These are phyloP conservation scores for Aphaenogaster ashmeadi DNA, from an alignment of 1,140 invertebrate genomes.

Conservation along the genomic window DNA sequence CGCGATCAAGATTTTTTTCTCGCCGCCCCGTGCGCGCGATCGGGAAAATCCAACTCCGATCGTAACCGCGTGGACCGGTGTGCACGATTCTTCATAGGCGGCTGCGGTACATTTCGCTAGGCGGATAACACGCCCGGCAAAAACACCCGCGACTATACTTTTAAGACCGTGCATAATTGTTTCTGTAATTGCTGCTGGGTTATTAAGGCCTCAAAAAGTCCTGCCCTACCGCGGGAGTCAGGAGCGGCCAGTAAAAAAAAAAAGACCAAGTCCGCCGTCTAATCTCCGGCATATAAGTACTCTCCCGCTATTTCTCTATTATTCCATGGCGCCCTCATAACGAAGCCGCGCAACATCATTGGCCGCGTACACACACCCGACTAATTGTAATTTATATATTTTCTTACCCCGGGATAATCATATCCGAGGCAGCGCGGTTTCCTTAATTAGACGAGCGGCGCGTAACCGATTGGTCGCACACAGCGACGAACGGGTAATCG, in stretches of 20 bases:
- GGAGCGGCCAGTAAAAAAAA: constrained; percentile 9
- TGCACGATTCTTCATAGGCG: neutral
- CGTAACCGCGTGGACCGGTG: neutral
- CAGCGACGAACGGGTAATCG: constrained; percentile 14
- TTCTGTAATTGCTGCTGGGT: constrained; percentile 62
- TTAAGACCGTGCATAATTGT: constrained; percentile 74
- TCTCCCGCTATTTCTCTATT: constrained; percentile 48
- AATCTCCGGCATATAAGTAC: constrained; percentile 34
- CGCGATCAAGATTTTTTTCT: constrained; percentile 33
- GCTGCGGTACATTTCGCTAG: constrained; percentile 11
- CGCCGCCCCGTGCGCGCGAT: neutral
- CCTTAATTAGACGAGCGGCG: constrained; percentile 8
- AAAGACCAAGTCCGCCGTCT: constrained; percentile 4
- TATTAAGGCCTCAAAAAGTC: constrained; percentile 60
- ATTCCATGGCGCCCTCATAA: constrained; percentile 39
- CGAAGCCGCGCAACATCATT: constrained; percentile 14
- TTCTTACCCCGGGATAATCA: constrained; percentile 37
- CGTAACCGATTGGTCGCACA: constrained; percentile 29
- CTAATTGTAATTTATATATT: constrained; percentile 59
- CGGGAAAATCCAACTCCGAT: constrained; percentile 54
- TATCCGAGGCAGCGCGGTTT: neutral
- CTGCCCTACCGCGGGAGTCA: neutral
- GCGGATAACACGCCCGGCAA: constrained; percentile 30
- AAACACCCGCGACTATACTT: constrained; percentile 45
- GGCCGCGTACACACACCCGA: neutral